Percentiles rank a stretch among this genome's conserved stretches.
These are phyloP conservation scores for Vulpes vulpes DNA, from an alignment of 2,113 vertebrate genomes.

Conservation along the genomic window DNA sequence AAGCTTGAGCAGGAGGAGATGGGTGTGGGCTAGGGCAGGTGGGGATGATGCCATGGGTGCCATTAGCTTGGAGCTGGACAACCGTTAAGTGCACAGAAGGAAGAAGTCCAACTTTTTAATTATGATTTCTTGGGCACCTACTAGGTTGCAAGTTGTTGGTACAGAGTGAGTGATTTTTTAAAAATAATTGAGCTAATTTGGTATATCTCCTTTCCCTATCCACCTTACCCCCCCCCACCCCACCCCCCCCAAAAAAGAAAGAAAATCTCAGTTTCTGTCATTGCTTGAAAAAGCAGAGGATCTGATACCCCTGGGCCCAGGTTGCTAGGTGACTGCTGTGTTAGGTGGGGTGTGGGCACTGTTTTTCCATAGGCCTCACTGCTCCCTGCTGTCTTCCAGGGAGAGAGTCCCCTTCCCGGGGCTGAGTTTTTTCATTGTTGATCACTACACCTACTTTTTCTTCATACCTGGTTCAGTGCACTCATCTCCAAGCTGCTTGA, in stretches of 20 bases:
- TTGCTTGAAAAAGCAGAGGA: not conserved
- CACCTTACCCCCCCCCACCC: not conserved
- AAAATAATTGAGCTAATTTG: not conserved
- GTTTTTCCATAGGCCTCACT: not conserved
- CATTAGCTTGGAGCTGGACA: not conserved
- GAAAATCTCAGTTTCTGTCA: not conserved
- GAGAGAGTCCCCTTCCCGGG: too few species aligned
- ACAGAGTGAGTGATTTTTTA: not conserved
- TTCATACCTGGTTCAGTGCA: not conserved
- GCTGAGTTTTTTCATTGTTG: too few species aligned
- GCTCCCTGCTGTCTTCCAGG: not conserved
- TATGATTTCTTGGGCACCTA: not conserved
- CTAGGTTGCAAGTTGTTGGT: not conserved
- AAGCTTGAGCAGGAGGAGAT: not conserved
- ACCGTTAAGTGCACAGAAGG: not conserved
- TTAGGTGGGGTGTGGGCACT: not conserved
- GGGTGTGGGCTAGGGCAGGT: not conserved
- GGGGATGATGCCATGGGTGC: accelerated
- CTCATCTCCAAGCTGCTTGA: not conserved
- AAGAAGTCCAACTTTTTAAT: not conserved
- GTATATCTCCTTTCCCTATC: not conserved
- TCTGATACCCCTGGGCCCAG: not conserved
- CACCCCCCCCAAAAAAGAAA: too few species aligned
- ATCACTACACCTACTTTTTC: too few species aligned
- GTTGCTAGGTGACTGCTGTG: too few species aligned